phyloP scores from a whole-genome alignment of 2,113 vertebrate genomes.

The Phylloscopus trochilus region DNA sequence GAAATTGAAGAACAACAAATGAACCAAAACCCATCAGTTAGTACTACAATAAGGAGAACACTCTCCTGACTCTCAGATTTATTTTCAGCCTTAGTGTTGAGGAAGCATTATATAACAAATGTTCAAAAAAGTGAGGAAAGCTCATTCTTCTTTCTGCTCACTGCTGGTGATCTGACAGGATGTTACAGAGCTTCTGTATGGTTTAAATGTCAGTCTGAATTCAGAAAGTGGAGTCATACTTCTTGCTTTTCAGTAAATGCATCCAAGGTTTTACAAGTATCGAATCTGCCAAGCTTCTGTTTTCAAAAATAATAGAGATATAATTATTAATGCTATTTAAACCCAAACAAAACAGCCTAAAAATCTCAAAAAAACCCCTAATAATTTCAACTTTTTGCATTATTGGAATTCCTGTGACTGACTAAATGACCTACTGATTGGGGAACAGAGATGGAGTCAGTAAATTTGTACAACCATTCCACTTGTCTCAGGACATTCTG shows the following conservation, averaged over 20 bases:
- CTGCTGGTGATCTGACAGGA: background rate
- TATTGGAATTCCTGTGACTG: background rate
- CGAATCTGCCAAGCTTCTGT: background rate
- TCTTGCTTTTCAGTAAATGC: background rate
- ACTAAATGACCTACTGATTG: background rate
- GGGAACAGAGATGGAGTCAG: background rate
- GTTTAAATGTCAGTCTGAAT: background rate
- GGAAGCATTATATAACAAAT: background rate
- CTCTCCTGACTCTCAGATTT: background rate
- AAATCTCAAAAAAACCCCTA: background rate
- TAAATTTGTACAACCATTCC: background rate
- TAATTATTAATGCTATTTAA: background rate
- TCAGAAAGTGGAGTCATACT: background rate
- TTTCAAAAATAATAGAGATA: background rate
- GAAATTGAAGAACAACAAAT: background rate
- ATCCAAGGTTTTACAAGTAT: background rate
- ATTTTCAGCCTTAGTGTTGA: background rate
- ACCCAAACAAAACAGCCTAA: background rate
- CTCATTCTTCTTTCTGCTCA: background rate
- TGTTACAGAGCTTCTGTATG: background rate
- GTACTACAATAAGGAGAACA: background rate
- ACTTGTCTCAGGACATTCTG: background rate
- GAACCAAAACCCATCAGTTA: accelerated
- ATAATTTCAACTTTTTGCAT: background rate
- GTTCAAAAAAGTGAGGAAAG: background rate